phyloP scores from a whole-genome alignment of 2,888 invertebrate genomes.

The Meteorus cinctellus region DNA sequence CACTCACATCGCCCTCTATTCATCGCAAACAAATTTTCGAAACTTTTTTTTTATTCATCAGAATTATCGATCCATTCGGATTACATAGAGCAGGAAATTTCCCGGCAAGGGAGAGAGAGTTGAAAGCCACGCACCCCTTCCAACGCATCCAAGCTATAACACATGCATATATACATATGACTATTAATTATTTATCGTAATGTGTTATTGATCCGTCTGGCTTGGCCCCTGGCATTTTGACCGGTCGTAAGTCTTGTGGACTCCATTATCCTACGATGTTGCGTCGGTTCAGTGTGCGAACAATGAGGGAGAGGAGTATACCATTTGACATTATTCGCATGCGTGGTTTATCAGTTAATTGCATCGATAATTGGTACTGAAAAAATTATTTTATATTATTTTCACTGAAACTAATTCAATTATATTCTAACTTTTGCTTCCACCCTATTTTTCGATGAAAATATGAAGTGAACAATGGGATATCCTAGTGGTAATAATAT shows the following conservation, averaged over 20 bases:
- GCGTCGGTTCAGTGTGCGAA: conserved; percentile 18
- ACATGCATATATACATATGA: conserved; percentile 29
- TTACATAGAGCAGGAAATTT: conserved; percentile 16
- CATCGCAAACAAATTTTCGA: conserved; percentile 9
- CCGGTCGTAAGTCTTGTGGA: conserved; percentile 52
- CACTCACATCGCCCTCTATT: not conserved
- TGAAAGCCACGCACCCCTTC: conserved; percentile 23
- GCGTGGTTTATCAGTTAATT: conserved; percentile 30
- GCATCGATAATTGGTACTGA: conserved; percentile 25
- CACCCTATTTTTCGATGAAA: not conserved
- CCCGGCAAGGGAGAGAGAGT: conserved; percentile 14
- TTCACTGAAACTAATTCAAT: not conserved
- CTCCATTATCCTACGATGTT: conserved; percentile 30
- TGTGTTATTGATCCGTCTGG: conserved; percentile 71
- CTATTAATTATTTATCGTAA: conserved; percentile 71
- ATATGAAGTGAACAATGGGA: not conserved
- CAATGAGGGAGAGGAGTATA: conserved; percentile 13
- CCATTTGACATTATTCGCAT: conserved; percentile 25
- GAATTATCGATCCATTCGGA: conserved; percentile 24
- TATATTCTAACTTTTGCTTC: not conserved
- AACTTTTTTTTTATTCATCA: conserved; percentile 17
- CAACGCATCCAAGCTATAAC: conserved; percentile 1
- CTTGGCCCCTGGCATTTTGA: conserved; percentile 55
- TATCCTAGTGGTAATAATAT: not conserved
- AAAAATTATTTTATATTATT: conserved; percentile 20